Base-by-base conservation (phyloP, 2,113 vertebrate genomes). In the Nesoenas mayeri region DNA sequence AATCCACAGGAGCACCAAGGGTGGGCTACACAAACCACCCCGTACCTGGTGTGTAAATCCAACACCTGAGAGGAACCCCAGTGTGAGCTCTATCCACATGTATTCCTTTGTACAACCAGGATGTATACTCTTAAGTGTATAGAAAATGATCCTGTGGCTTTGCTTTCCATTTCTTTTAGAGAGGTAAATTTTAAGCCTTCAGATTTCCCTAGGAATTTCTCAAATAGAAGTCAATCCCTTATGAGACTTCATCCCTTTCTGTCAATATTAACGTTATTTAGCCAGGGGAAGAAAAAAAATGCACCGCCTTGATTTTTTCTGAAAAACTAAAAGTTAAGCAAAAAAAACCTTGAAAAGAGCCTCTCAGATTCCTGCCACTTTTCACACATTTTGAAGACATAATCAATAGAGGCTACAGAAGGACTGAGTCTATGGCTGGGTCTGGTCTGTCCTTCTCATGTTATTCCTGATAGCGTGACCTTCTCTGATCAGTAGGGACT, bases 111-210 rank as follows among this genome's bases (percentile, higher is more conserved):
- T 11, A 58, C 14, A 40, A 38, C 12, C 25, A 28, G 7, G 73
- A 12, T 0, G 0, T n/a, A 58, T 2, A 54, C 10, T 25, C 36
- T 48, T 34, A 57, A 62, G 10, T 21, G 11, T 12, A 26, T 3
- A 70, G 60, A 80, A 80, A 70, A 4, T 38, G 19, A 36, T 58
- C 22, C 9, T 12, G 29, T 19, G 77, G 25, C 53, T 54, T 77
- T 26, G 25, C 3, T 5, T 56, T 75, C 26, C 7, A 6, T 62
- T 80, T 90, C n/a, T 85, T 89, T 57, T 26, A 50, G 34, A 57
- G 13, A 80, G 7, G 2, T 8, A 66, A n/a, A 2, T 14, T 83
- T 93, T 20, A 58, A 88, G 34, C 3, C 2, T 9, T 77, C 36
- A 65, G 22, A 42, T 75, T 75, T 75, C 57, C 29, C 20, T 57